Evolutionary conservation across 2,797 vertebrate genomes (phyloP).

Genomic region (Apogon hyalosoma): DNA sequence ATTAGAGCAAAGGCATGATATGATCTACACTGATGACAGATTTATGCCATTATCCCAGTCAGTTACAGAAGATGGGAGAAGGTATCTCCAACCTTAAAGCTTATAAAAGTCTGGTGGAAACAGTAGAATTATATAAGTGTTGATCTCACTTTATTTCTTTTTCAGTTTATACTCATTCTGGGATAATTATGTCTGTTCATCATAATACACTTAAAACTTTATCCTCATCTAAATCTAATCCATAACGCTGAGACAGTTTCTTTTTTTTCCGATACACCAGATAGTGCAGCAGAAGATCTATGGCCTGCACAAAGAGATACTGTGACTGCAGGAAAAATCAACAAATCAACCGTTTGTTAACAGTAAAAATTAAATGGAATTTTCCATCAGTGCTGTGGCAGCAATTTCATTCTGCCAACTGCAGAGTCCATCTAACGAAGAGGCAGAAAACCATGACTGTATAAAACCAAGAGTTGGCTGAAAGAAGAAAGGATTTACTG

Average conservation of each 20-base stretch:
- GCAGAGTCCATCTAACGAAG: constrained; percentile 62
- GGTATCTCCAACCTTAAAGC: not conserved
- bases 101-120: constrained; percentile 1
- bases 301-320: constrained; percentile 41
- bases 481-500: constrained; percentile 77
- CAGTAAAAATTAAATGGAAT: constrained; percentile 73
- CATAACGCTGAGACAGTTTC: constrained; percentile 16
- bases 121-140: constrained; percentile 6
- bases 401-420: constrained; percentile 66
- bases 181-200: constrained; percentile 4
- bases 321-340: constrained; percentile 55
- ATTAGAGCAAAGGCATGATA: constrained; percentile 21
- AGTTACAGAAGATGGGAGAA: constrained; percentile 9
- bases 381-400: constrained; percentile 71
- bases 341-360: constrained; percentile 65
- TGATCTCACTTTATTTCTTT: not conserved
- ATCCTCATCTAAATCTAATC: not conserved
- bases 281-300: constrained; percentile 29
- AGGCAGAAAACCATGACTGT: constrained; percentile 54
- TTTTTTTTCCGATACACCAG: constrained; percentile 15
- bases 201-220: not conserved
- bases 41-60: constrained; percentile 26
- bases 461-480: constrained; percentile 45
- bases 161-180: not conserved
- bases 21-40: constrained; percentile 31